Evolutionary conservation across 2,113 vertebrate species (phyloP), one percentile per base, ranked within the genome.

Genomic region (Phyllopteryx taeniolatus): DNA sequence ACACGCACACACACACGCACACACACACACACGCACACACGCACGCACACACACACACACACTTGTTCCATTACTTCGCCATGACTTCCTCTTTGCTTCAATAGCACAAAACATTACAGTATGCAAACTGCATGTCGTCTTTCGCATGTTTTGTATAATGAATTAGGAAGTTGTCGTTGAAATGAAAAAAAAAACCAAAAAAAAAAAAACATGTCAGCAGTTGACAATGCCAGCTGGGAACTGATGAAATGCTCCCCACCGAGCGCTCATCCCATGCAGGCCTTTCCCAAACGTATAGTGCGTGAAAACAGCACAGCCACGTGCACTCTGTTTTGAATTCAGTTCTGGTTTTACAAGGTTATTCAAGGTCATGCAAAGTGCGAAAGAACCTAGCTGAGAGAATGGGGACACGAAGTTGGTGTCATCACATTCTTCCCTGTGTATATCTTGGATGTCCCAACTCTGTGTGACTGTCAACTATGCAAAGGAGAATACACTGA

Each of bases 401-500:
- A 42, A 39, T 64, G 2, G 15, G 10, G 22, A 35, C 35, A 5
- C 35, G 35, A 43, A 10, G 17, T 10, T 17, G 1, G 2, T 0
- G 44, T 57, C 39, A 70, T 57, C 76, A 53, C 71, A 78, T 78
- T 76, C 64, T 66, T 80, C 53, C 62, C 22, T 27, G 42, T 71
- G 68, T 79, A 65, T 68, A 60, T 77, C 71, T 76, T 82, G 54
- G 73, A 82, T 70, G 78, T 77, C 74, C 74, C 19, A 39, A 68
- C 61, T 74, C 61, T 74, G 72, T 74, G 66, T 81, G 74, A 51
- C 76, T 83, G 81, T 88, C 88, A 85, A 89, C 85, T 83, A 19
- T n/a, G 62, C 74, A 78, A 68, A 72, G 85, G 80, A 79, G 79
- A 42, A 75, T 79, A 83, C 76, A 77, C 53, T 11, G 62, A 78